Evolutionary conservation across 2,113 vertebrate species (phyloP).

Genomic region (Sander vitreus): DNA sequence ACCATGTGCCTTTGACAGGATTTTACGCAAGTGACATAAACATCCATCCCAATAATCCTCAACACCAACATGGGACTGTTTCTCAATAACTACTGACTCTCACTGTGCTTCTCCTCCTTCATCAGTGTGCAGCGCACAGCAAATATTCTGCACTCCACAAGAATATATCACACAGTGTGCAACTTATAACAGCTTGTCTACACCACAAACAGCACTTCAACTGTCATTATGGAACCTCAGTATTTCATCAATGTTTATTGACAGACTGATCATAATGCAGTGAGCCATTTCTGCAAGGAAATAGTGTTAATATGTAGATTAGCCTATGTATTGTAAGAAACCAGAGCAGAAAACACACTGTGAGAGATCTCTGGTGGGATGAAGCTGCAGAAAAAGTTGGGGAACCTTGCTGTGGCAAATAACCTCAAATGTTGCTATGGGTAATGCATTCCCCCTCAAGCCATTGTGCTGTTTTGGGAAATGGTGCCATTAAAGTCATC

Average conservation of each 20-base stretch:
- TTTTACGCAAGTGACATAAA: conserved; percentile 37
- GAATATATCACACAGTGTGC: conserved; percentile 8
- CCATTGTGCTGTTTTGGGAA: conserved; percentile 62
- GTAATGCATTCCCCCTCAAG: conserved; percentile 58
- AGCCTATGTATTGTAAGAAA: background rate
- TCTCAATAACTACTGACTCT: conserved; percentile 30
- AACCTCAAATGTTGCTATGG: conserved; percentile 47
- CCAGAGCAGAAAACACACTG: conserved; percentile 14
- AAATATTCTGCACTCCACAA: conserved; percentile 3
- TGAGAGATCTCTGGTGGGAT: conserved; percentile 15
- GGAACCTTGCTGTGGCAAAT: conserved; percentile 51
- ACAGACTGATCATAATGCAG: background rate
- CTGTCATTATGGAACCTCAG: background rate
- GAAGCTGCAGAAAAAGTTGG: conserved; percentile 49
- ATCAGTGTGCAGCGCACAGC: conserved; percentile 19
- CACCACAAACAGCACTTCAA: conserved; percentile 15
- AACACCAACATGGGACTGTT: conserved; percentile 23
- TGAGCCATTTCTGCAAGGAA: conserved; percentile 1
- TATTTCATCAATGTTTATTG: conserved; percentile 1
- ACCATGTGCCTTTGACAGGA: conserved; percentile 25
- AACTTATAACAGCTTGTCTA: conserved; percentile 19
- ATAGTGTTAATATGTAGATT: conserved; percentile 10
- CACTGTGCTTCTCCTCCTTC: conserved; percentile 30
- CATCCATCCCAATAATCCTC: conserved; percentile 39
- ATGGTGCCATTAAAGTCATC: conserved; percentile 72